Evolutionary conservation across 2,113 vertebrate genomes (phyloP).

Genomic region (Macquaria australasica): DNA sequence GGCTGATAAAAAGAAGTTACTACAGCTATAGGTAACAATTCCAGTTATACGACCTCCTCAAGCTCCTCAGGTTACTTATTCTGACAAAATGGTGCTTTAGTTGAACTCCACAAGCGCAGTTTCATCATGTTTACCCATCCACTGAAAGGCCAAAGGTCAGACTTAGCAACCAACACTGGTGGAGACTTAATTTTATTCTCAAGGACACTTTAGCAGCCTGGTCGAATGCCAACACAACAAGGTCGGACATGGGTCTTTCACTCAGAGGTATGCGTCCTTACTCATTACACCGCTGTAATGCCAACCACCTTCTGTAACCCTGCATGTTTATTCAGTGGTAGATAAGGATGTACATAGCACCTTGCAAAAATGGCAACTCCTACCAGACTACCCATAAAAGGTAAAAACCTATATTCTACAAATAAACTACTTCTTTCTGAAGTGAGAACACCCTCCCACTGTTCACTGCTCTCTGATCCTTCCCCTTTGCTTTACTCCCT

Average conservation of each 20-base stretch:
- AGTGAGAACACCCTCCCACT: constrained; percentile 3
- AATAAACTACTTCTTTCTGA: constrained; percentile 25
- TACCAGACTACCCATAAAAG: neutral
- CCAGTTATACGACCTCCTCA: too few species aligned
- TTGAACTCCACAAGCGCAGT: neutral
- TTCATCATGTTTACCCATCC: neutral
- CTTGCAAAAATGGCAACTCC: neutral
- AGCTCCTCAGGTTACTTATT: too few species aligned
- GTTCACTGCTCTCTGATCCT: constrained; percentile 30
- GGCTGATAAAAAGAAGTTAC: neutral
- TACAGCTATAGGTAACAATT: too few species aligned
- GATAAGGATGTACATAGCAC: neutral
- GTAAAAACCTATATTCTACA: constrained; percentile 13
- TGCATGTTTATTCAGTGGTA: neutral
- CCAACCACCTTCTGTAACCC: neutral
- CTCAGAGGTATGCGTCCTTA: neutral
- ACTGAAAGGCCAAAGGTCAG: neutral
- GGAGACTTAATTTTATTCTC: neutral
- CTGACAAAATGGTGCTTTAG: too few species aligned
- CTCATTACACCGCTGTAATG: neutral
- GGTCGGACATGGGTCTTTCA: neutral
- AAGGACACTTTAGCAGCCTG: constrained; percentile 3
- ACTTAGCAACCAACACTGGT: neutral
- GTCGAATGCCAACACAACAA: constrained; percentile 2
- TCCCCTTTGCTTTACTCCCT: constrained; percentile 14